phyloP scores from a whole-genome alignment of 2,113 vertebrate species.

The Xerus inauris region DNA sequence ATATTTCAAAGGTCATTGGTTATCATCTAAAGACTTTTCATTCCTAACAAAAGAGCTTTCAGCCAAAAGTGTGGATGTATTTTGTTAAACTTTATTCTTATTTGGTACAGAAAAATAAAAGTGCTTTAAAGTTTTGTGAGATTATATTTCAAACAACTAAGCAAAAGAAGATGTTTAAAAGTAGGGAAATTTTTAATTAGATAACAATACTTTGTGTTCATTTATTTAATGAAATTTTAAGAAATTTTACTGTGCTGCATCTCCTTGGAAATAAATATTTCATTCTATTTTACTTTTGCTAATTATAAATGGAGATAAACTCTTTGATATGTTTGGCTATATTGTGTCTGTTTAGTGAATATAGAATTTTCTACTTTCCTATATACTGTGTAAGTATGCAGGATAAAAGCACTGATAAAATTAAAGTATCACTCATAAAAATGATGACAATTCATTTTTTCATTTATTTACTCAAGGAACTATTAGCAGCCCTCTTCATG shows the following conservation, averaged over 20 bases:
- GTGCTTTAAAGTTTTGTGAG: neutral
- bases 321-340: neutral
- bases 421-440: neutral
- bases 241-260: neutral
- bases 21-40: neutral
- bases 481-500: neutral
- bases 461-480: neutral
- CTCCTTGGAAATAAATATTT: neutral
- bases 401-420: neutral
- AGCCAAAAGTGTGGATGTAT: neutral
- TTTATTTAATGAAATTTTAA: neutral
- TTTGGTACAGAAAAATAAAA: conserved; percentile 1
- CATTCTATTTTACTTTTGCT: conserved; percentile 5
- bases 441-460: neutral
- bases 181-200: neutral
- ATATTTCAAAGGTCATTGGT: neutral
- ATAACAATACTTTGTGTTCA: neutral
- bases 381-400: neutral
- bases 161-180: neutral
- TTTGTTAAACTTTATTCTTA: neutral
- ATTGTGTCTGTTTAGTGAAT: neutral
- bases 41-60: neutral
- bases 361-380: neutral
- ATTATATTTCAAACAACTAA: conserved; percentile 18
- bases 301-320: neutral